These are phyloP conservation scores for human DNA, from an alignment of 2,113 vertebrate genomes.

Conservation along the genomic window DNA sequence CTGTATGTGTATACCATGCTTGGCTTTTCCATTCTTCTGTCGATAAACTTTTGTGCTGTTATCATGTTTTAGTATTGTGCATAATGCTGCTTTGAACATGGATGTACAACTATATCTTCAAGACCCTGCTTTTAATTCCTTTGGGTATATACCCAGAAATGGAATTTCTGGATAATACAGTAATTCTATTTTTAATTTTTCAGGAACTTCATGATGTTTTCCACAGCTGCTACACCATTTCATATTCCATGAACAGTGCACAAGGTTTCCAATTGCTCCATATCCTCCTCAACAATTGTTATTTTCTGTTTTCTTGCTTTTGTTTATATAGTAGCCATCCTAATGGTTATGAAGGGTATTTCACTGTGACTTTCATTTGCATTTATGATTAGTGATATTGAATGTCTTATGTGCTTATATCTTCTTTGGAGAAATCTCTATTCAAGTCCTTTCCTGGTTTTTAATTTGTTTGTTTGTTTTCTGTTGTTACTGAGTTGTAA, in stretches of 20 bases:
- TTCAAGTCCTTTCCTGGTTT: too few species aligned
- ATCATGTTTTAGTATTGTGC: not conserved
- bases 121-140: not conserved
- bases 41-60: not conserved
- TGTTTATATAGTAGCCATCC: not conserved
- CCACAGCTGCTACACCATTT: not conserved
- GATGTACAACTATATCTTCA: not conserved
- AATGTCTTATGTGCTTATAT: not conserved
- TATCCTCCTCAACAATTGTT: not conserved
- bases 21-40: not conserved
- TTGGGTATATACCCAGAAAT: not conserved
- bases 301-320: not conserved
- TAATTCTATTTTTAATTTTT: not conserved
- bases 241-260: not conserved
- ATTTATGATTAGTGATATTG: not conserved
- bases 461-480: not conserved
- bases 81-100: not conserved
- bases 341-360: not conserved
- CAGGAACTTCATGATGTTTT: not conserved
- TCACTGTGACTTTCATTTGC: not conserved
- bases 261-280: not conserved
- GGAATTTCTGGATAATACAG: not conserved
- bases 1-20: not conserved
- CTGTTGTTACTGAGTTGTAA: not conserved
- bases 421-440: not conserved